Evolutionary conservation across 2,113 vertebrate genomes (phyloP), one percentile per base, ranked within the genome.

Genomic region (Atlantisia rogersi): DNA sequence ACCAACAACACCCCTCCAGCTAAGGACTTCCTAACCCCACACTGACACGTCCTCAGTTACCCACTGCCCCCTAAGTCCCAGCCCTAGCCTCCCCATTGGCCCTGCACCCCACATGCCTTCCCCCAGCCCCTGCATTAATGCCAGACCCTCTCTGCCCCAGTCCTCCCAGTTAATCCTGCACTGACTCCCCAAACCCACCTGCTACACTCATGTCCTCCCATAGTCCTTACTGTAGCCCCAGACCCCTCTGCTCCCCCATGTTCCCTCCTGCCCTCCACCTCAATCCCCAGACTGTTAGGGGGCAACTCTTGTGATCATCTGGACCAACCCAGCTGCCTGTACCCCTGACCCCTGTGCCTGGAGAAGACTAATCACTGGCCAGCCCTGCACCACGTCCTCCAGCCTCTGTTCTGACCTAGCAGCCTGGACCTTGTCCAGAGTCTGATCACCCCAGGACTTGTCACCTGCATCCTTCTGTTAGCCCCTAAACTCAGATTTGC

Each of bases 1-100:
- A 76, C 64, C 22, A 46, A 58, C 24, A 48, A 8, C 26, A 25
- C 11, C 28, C 31, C 55, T 40, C 42, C 11, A 60, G n/a, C 56
- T 31, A 22, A 58, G 19, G 20, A 25, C 21, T 89, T 59, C 17
- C 11, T 48, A 42, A 6, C 4, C 4, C 28, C 10, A 10, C 69
- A 9, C 3, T 67, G 68, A 11, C 35, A 22, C 10, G 20, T 79
- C 39, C 48, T 48, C 52, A 46, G 63, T 17, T 28, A 46, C 37
- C 10, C 17, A 11, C 24, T 26, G 12, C 4, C 12, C n/a, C 8
- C 4, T 2, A 4, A 11, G 4, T 14, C 28, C 42, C 29, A 6
- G 12, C 5, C 24, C 11, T 20, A 15, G 29, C 12, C 8, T 55
- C 37, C n/a, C 17, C 26, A 20, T 15, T 48, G 32, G 56, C 13